These are phyloP conservation scores for Capromys pilorides DNA, from an alignment of 2,797 vertebrate species.

Conservation along the genomic window DNA sequence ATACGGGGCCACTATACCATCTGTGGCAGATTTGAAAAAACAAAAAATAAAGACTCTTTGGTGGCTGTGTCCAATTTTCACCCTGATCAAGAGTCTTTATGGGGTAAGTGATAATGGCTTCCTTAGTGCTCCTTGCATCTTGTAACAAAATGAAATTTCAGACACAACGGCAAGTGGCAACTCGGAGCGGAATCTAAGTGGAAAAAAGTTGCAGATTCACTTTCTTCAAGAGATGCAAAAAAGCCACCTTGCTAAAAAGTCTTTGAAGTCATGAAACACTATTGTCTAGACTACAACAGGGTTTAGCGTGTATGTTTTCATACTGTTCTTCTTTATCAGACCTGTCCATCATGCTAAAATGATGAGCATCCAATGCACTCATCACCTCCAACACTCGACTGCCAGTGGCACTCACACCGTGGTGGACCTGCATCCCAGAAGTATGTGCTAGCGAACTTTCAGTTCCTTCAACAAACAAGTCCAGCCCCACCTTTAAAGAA, in stretches of 20 bases:
- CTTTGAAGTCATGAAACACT: neutral
- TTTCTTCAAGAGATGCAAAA: neutral
- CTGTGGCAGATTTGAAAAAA: neutral
- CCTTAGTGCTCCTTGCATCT: neutral
- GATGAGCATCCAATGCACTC: neutral
- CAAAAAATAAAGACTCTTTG: neutral
- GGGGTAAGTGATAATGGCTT: neutral
- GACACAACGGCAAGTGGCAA: neutral
- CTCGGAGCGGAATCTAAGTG: neutral
- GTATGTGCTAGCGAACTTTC: neutral
- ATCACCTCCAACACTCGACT: no score
- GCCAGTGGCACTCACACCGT: neutral
- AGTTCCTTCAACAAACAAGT: neutral
- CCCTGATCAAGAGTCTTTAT: neutral
- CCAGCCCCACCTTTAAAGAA: neutral
- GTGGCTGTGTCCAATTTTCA: neutral
- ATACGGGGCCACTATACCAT: neutral
- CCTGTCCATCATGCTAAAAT: neutral
- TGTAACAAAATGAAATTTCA: neutral
- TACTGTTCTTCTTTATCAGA: neutral
- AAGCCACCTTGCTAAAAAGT: neutral
- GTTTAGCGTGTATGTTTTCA: neutral
- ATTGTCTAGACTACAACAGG: neutral
- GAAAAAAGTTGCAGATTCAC: neutral
- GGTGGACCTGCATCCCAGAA: neutral